Evolutionary conservation across 2,113 vertebrate genomes (phyloP), one percentile per base, ranked within the genome.

Genomic region (Centropus bengalensis): DNA sequence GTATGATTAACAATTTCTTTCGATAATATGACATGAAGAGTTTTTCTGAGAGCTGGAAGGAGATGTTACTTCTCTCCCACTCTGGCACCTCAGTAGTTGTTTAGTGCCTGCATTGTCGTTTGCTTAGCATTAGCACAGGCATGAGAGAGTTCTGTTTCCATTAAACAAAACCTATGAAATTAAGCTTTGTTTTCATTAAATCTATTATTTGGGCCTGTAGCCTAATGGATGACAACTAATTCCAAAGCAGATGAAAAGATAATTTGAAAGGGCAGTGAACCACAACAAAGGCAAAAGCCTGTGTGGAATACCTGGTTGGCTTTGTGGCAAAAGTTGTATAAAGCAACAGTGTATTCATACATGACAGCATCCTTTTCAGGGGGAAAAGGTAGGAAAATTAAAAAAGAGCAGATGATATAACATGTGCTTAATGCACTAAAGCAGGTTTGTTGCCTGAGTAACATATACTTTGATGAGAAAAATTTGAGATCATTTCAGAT

Each of bases 381-480:
- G 64, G 40, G 40, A 81, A 88, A 90, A 81, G 38, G 73, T 80
- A 90, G 82, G 68, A 91, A 70, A 76, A 94, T 96, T 91, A 92
- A 94, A 82, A 82, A 58, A 52, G 59, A 73, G 45, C 54, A 67
- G 82, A 86, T 93, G 59, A 88, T 86, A 40, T 45, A 95, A 77
- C 49, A 45, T 71, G 82, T 82, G 90, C 95, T 94, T 88, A 94
- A 81, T 64, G 68, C 90, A 56, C 88, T 67, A 5, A 83, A 64
- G 82, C 44, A 94, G 52, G 66, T 60, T 91, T 60, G 68, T 85
- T 2, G n/a, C 82, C 71, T 96, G 68, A 20, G 30, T 91, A 82
- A 82, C 52, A 28, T 23, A 19, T n/a, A 52, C 94, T 95, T 96
- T 94, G 93, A 95, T 94, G 78, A 82, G 85, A 92, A 93, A 81